These are phyloP conservation scores for Rhadina sibilatrix DNA, from an alignment of 2,113 vertebrate species.

Conservation along the genomic window DNA sequence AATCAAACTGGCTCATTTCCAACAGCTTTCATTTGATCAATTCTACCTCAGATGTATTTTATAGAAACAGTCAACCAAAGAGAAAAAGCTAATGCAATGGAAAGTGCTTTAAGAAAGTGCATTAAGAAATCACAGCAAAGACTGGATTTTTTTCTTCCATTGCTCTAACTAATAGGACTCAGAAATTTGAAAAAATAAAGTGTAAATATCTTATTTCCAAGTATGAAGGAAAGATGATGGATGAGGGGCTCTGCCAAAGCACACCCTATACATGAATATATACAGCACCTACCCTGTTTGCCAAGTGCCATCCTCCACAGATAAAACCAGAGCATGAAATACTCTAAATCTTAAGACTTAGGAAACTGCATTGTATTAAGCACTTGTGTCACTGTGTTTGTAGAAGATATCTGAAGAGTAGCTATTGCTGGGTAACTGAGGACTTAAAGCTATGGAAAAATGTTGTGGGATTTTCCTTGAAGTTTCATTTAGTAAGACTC, in stretches of 20 bases:
- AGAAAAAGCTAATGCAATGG: neutral
- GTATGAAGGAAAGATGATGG: neutral
- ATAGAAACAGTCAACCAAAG: neutral
- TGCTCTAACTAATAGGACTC: fast-evolving
- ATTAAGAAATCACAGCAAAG: neutral
- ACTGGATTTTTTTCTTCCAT: neutral
- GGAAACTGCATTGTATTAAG: neutral
- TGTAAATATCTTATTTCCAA: neutral
- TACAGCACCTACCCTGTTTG: neutral
- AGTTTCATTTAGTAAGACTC: neutral
- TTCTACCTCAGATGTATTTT: neutral
- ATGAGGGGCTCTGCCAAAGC: neutral
- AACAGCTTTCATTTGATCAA: neutral
- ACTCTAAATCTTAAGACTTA: neutral
- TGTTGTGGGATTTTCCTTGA: neutral
- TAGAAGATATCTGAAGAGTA: neutral
- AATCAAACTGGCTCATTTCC: neutral
- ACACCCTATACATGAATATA: neutral
- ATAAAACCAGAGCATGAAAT: neutral
- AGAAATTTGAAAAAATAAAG: neutral
- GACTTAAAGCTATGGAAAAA: neutral
- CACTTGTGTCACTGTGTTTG: neutral
- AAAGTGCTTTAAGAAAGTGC: neutral
- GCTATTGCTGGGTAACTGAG: neutral
- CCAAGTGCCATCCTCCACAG: neutral